Percentiles rank a stretch among this genome's conserved stretches.
Conservation (phyloP, 2,797 vertebrate genomes). For the Rhinogobio ventralis region DNA sequence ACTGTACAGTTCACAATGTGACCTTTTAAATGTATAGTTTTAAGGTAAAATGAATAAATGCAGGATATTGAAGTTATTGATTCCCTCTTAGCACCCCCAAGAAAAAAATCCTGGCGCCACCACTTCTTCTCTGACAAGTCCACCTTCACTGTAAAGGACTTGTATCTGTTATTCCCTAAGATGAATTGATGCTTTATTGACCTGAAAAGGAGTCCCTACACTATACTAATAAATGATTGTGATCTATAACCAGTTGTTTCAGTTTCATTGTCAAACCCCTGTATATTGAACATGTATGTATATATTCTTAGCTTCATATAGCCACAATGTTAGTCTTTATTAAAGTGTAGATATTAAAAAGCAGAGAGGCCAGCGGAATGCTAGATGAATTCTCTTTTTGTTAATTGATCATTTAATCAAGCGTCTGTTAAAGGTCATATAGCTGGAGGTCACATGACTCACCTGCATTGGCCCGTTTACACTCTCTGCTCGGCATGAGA, state of each 20-base stretch:
- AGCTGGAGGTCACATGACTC: constrained; percentile 15
- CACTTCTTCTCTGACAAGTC: background rate
- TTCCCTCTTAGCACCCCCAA: too few relatives aligned
- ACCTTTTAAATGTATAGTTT: too few relatives aligned
- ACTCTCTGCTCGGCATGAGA: background rate
- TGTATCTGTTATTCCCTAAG: background rate
- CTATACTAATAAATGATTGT: background rate
- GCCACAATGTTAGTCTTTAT: background rate
- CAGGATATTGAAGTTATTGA: too few relatives aligned
- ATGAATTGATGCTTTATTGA: background rate
- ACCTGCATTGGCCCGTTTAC: background rate
- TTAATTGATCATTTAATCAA: constrained; percentile 14
- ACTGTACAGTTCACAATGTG: too few relatives aligned
- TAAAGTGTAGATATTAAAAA: background rate
- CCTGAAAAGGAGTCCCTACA: background rate
- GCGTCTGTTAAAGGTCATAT: background rate
- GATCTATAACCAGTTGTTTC: background rate
- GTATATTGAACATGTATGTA: background rate
- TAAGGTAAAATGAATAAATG: too few relatives aligned
- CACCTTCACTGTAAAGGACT: background rate
- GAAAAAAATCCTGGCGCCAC: too few relatives aligned
- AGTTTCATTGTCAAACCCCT: background rate
- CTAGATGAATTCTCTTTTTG: background rate
- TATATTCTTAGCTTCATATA: background rate
- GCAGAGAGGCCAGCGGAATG: background rate